These are phyloP conservation scores for Acanthornis magna DNA, from an alignment of 2,797 vertebrate genomes.

Conservation along the genomic window DNA sequence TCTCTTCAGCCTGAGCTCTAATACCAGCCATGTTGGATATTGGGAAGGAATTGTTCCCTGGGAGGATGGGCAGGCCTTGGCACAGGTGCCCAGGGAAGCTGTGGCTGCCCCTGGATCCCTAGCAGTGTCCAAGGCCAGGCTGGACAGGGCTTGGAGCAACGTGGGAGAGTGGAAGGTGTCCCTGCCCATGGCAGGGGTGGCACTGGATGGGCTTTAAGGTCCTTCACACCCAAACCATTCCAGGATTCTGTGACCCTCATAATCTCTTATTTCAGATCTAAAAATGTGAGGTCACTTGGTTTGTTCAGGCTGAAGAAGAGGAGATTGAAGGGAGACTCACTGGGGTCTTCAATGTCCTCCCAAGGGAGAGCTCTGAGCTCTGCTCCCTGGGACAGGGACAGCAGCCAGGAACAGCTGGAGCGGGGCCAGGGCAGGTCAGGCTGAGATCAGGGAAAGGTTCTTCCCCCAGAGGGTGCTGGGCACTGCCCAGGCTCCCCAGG, in stretches of 20 bases:
- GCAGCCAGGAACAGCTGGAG: accelerated
- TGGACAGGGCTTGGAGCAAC: background rate
- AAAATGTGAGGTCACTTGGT: background rate
- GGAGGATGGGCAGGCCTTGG: background rate
- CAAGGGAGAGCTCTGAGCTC: accelerated
- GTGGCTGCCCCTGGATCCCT: background rate
- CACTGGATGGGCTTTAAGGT: accelerated
- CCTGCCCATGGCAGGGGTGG: background rate
- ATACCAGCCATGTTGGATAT: background rate
- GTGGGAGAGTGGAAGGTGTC: background rate
- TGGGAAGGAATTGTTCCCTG: background rate
- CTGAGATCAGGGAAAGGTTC: background rate
- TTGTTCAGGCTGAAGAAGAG: background rate
- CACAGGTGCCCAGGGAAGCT: background rate
- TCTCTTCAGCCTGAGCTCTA: background rate
- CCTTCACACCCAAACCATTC: background rate
- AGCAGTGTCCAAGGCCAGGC: background rate
- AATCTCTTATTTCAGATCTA: background rate
- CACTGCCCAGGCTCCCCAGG: background rate
- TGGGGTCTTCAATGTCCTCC: background rate
- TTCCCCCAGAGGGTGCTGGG: background rate
- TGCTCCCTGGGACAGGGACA: background rate
- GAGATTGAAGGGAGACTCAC: background rate
- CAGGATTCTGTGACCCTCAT: background rate
- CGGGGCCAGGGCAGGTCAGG: background rate